A percentile compares a stretch with the other conserved stretches of the same genome.
phyloP scores from a whole-genome alignment of 2,113 vertebrate genomes.

The Oryzias javanicus region DNA sequence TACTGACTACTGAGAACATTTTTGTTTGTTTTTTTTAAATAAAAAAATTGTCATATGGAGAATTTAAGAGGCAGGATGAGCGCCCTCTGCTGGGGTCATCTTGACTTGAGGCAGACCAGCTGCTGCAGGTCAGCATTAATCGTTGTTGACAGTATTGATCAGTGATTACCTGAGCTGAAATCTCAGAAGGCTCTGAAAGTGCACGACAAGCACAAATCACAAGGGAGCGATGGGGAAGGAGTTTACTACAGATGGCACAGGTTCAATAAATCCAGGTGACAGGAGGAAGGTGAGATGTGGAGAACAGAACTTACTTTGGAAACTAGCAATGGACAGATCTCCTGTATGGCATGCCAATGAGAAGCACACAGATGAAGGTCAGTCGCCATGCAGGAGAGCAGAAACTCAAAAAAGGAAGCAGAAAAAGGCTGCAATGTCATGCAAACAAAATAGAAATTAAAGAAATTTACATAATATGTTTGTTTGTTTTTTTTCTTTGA shows the following conservation, averaged over 20 bases:
- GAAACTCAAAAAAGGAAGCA: background rate
- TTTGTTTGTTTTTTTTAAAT: no score
- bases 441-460: background rate
- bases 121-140: background rate
- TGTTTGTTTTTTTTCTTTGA: no score
- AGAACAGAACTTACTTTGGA: constrained; percentile 84
- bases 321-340: constrained; percentile 90
- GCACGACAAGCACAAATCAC: background rate
- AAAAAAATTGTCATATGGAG: no score
- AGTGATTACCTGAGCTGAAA: background rate
- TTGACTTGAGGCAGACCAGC: no score
- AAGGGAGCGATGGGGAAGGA: background rate
- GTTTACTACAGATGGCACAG: background rate
- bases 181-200: background rate
- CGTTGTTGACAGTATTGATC: background rate
- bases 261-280: background rate
- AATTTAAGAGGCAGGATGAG: no score
- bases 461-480: background rate
- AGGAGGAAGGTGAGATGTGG: background rate
- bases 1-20: no score
- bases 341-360: constrained; percentile 78
- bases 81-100: no score
- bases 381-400: constrained; percentile 26
- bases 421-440: background rate
- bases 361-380: constrained; percentile 31